phyloP scores from a whole-genome alignment of 2,888 invertebrate genomes.

The Spilarctia lutea region DNA sequence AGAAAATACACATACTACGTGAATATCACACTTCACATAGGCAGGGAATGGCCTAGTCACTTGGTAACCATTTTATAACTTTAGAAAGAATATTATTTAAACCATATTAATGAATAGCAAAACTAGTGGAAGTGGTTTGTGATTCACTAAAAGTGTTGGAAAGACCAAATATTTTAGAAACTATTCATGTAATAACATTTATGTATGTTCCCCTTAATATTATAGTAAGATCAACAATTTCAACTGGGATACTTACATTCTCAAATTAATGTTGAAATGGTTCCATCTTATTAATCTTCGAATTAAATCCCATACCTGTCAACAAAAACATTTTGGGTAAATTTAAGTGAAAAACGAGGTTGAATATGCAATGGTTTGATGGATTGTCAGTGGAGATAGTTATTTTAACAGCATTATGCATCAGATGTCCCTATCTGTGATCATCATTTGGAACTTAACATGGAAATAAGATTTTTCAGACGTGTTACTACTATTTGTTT shows the following conservation, averaged over 20 bases:
- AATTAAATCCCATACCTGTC: not conserved
- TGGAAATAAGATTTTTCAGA: not conserved
- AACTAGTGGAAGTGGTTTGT: too few species aligned
- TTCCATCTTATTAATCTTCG: not conserved
- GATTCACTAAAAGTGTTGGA: too few species aligned
- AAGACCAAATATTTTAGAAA: too few species aligned
- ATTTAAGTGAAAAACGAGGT: not conserved
- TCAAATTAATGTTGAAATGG: not conserved
- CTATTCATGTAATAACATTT: too few species aligned
- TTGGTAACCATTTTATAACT: too few species aligned
- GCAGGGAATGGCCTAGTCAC: too few species aligned
- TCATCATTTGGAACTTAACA: conserved; percentile 63
- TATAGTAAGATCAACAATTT: not conserved
- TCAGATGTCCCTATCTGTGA: conserved; percentile 81
- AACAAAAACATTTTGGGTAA: not conserved
- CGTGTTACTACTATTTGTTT: too few species aligned
- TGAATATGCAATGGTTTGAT: not conserved
- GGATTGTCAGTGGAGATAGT: conserved; percentile 62
- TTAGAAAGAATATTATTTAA: too few species aligned
- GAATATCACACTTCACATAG: not conserved
- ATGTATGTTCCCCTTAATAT: too few species aligned
- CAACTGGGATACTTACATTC: not conserved
- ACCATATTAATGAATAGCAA: too few species aligned
- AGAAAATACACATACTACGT: not conserved
- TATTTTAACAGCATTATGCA: conserved; percentile 75